These are phyloP conservation scores for Phoxinus phoxinus DNA, from an alignment of 2,113 vertebrate species.

Conservation along the genomic window DNA sequence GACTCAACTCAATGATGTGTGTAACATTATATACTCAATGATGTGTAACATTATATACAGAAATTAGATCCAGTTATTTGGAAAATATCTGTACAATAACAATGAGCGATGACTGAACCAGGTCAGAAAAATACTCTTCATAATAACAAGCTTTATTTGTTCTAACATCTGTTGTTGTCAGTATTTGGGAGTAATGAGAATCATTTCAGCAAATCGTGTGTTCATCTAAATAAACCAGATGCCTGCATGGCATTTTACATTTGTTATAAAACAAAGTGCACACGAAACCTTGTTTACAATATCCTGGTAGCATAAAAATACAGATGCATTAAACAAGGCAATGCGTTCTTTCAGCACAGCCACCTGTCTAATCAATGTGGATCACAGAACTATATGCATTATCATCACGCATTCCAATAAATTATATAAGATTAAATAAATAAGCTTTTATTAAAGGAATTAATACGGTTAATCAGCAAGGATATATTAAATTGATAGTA, in stretches of 20 bases:
- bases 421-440: too few relatives aligned
- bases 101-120: background rate
- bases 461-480: too few relatives aligned
- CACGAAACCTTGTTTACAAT: background rate
- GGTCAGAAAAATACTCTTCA: background rate
- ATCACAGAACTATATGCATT: background rate
- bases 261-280: background rate
- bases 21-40: slow-evolving; percentile 9
- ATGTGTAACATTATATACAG: background rate
- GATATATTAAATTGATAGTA: too few relatives aligned
- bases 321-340: background rate
- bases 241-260: background rate
- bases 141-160: slow-evolving; percentile 5
- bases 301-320: background rate
- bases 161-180: slow-evolving; percentile 10
- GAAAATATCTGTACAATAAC: background rate
- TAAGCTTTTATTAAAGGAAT: too few relatives aligned
- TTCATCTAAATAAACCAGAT: slow-evolving; percentile 1
- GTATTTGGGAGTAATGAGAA: background rate
- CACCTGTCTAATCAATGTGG: background rate
- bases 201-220: background rate
- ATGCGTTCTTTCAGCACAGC: background rate
- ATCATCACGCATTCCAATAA: background rate
- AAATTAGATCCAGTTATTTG: slow-evolving; percentile 12
- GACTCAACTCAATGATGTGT: background rate